Conservation (phyloP, 1,140 invertebrate genomes). For the Pygmarrhopalites habei region DNA sequence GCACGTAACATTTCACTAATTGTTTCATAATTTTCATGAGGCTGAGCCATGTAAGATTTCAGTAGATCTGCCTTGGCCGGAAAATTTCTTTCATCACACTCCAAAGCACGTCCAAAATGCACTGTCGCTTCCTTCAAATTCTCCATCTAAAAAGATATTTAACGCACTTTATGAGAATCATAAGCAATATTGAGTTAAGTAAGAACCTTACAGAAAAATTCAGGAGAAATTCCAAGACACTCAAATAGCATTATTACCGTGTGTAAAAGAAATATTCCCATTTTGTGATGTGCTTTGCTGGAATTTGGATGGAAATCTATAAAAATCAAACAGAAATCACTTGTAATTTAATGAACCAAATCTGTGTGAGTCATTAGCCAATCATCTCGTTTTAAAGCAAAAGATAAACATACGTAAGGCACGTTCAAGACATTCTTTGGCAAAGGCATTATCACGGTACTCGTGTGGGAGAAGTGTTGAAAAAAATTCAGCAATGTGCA, state of each 20-base stretch:
- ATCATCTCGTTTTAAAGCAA: no score
- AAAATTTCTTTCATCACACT: conserved; percentile 4
- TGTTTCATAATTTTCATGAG: not conserved
- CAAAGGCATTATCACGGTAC: conserved; percentile 10
- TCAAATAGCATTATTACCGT: not conserved
- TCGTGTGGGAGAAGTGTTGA: not conserved
- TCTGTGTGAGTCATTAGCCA: no score
- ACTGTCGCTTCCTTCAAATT: not conserved
- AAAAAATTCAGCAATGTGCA: conserved; percentile 10
- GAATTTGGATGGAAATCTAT: not conserved
- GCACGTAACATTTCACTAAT: not conserved
- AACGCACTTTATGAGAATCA: not conserved
- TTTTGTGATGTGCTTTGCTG: conserved; percentile 17
- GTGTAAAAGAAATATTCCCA: not conserved
- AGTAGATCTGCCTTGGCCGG: not conserved
- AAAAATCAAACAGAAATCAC: no score
- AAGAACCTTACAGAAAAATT: not conserved
- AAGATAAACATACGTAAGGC: no score
- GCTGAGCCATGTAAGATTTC: not conserved
- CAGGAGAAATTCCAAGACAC: not conserved
- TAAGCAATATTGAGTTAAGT: not conserved
- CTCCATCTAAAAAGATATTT: not conserved
- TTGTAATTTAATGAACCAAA: no score
- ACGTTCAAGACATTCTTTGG: conserved; percentile 2
- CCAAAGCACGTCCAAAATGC: not conserved